Evolutionary conservation across 2,797 vertebrate genomes (phyloP).

Genomic region (Hippoglossus hippoglossus): DNA sequence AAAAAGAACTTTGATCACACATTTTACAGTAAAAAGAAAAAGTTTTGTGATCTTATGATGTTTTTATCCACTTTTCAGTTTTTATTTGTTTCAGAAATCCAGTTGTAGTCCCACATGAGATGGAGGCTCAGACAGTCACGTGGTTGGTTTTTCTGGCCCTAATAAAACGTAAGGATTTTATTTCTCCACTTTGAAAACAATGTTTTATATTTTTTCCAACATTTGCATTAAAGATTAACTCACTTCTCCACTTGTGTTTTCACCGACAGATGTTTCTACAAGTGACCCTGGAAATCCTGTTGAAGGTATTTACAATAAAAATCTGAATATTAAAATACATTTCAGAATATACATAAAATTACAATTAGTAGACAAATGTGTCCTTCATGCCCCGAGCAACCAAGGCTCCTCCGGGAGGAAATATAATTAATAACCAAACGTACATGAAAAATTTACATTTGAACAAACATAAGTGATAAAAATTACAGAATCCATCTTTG

Average conservation of each 20-base stretch:
- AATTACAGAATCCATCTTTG: fast-evolving
- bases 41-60: neutral
- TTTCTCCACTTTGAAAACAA: neutral
- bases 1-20: too few species aligned
- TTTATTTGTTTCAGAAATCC: neutral
- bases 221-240: neutral
- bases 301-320: too few species aligned
- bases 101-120: too few species aligned
- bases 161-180: slow-evolving; percentile 40
- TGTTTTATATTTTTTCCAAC: neutral
- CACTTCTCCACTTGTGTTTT: slow-evolving; percentile 17
- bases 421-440: fast-evolving
- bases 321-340: too few species aligned
- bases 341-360: too few species aligned
- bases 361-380: too few species aligned
- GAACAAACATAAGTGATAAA: too few species aligned
- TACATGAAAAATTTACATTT: too few species aligned
- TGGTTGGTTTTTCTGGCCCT: too few species aligned
- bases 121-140: too few species aligned
- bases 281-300: fast-evolving
- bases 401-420: fast-evolving
- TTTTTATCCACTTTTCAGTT: neutral
- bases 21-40: too few species aligned
- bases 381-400: fast-evolving
- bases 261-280: slow-evolving; percentile 10